phyloP scores from a whole-genome alignment of 2,113 vertebrate genomes.

The Drymodes brunneopygia region DNA sequence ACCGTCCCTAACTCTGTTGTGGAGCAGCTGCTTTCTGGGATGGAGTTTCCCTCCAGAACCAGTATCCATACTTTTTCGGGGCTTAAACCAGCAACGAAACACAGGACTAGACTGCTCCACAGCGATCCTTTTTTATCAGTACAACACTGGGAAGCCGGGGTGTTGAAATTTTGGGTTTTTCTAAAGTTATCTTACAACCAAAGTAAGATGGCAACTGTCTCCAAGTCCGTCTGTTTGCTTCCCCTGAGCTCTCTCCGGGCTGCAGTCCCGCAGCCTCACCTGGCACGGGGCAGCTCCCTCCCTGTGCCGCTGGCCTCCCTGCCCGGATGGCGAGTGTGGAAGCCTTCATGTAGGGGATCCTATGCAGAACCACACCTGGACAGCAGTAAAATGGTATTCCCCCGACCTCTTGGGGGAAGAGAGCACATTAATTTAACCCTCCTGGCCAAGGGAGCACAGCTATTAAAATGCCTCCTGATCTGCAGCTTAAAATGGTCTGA shows the following conservation, averaged over 20 bases:
- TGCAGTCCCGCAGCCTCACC: neutral
- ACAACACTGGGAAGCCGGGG: neutral
- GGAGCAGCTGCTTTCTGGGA: neutral
- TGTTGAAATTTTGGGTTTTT: neutral
- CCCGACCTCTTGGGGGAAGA: fast-evolving
- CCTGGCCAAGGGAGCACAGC: neutral
- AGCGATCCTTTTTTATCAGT: neutral
- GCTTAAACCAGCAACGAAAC: neutral
- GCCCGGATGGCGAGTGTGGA: neutral
- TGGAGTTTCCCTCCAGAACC: neutral
- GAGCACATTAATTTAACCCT: neutral
- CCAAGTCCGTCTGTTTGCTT: neutral
- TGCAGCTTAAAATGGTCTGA: neutral
- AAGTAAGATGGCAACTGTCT: neutral
- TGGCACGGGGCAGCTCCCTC: neutral
- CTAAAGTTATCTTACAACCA: neutral
- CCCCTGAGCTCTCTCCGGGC: fast-evolving
- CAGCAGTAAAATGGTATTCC: neutral
- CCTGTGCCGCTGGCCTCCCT: fast-evolving
- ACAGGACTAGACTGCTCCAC: neutral
- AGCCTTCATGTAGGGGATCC: neutral
- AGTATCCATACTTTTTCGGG: fast-evolving
- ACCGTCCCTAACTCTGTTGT: fast-evolving
- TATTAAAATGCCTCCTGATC: neutral
- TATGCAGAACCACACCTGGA: neutral